These are phyloP conservation scores for Drosophila takahashii DNA, from an alignment of 1,140 invertebrate genomes.

Conservation along the genomic window DNA sequence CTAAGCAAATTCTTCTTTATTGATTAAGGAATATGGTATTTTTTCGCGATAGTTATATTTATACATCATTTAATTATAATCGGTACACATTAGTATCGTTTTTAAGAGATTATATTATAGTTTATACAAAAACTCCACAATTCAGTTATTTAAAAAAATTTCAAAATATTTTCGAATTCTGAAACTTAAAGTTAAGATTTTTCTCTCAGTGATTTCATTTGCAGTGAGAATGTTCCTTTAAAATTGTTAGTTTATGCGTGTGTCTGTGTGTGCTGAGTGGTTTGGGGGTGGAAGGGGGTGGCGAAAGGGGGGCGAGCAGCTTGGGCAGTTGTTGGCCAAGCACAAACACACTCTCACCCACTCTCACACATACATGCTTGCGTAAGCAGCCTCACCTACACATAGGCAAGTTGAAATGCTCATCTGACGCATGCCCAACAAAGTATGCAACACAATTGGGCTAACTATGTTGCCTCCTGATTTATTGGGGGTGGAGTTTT, in stretches of 20 bases:
- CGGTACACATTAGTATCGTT: too few species aligned
- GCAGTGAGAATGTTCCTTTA: constrained; percentile 40
- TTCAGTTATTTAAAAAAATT: too few species aligned
- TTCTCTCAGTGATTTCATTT: constrained; percentile 22
- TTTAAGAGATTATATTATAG: too few species aligned
- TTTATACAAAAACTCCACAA: too few species aligned
- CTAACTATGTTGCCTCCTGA: constrained; percentile 72
- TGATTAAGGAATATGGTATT: too few species aligned
- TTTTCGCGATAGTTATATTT: too few species aligned
- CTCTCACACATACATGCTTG: background rate
- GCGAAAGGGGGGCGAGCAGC: constrained; percentile 9
- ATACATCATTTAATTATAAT: too few species aligned
- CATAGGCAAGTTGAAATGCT: constrained; percentile 54
- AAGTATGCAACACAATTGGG: constrained; percentile 81
- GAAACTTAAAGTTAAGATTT: background rate
- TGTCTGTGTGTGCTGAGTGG: constrained; percentile 23
- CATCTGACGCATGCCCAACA: constrained; percentile 74
- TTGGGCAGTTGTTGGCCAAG: constrained; percentile 68
- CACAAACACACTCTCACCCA: constrained; percentile 19
- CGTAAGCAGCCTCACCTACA: constrained; percentile 7
- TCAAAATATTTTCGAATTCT: background rate
- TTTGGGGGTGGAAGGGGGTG: background rate
- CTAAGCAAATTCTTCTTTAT: too few species aligned
- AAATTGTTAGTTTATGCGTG: constrained; percentile 57
- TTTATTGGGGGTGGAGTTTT: constrained; percentile 19